Evolutionary conservation across 2,113 vertebrate genomes (phyloP), one percentile per base, ranked within the genome.

Genomic region (Syrrhaptes paradoxus): DNA sequence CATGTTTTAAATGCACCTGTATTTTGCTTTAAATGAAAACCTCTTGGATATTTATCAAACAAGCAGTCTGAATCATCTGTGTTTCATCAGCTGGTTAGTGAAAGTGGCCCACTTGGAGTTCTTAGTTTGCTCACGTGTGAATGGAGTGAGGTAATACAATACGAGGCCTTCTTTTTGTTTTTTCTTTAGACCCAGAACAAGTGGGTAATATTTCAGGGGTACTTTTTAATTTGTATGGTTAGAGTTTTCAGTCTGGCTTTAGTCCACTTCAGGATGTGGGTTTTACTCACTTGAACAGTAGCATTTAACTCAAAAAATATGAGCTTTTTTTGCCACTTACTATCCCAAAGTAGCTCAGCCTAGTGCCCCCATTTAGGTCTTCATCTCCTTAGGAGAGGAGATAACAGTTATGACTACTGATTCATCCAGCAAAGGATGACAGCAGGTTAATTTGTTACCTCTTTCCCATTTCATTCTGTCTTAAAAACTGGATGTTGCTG

Each of bases 391-490:
- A 98, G 99, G 98, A 99, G 98, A 99, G 98, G 98, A 98, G 98
- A 98, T 98, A 98, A 98, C 98, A 98, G 98, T 98, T 98, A 95
- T 4, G 95, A 97, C 98, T 96, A 98, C 98, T 93, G 97, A 98
- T 98, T 98, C 98, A 98, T 98, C 98, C 98, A 94, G 97, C 92
- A 93, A 93, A 96, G 98, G 98, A 98, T 98, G 98, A 98, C 98
- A 98, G 98, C 97, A 97, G 97, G 84, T 98, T 97, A 98, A 98
- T 98, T 98, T 99, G 99, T 99, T 99, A 99, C 99, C 99, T 99
- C 98, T 98, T 99, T 97, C 99, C 99, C 99, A 99, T 99, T 98
- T 99, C 99, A 66, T 99, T 99, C 99, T 99, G 99, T 99, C 99
- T 98, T 98, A 99, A 98, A 97, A 99, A 99, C 98, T 99, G 99